Evolutionary conservation across 1,140 invertebrate species (phyloP), one percentile per base, ranked within the genome.

Genomic region (Marisa cornuarietis): DNA sequence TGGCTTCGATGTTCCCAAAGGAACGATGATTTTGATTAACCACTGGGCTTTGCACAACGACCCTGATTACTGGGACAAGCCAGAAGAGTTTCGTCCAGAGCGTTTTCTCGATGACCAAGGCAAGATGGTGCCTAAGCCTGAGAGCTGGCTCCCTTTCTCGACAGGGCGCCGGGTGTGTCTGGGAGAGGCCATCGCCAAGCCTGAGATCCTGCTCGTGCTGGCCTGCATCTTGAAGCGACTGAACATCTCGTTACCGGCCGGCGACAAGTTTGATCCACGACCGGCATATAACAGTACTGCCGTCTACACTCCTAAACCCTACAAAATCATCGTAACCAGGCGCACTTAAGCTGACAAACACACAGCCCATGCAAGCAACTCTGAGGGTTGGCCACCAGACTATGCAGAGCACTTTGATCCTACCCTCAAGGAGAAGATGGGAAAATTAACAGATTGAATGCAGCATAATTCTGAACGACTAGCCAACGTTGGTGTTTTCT

Each of bases 21-120:
- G 96, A 80, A 95, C 95, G 31, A 95, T 96, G 93, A 93, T 97
- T 0, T 92, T 97, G 10, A 94, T 94, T n/a, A 97, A 96, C 88
- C 94, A 95, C 83, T 94, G 94, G 79, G 93, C 93, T 73, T 93
- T 95, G 71, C 91, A 96, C 42, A 94, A 95, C 92, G 94, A 95
- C 84, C 92, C 94, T 4, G 90, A 93, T 3, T 93, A 93, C 73
- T 96, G 95, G 87, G 92, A 92, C 0, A 92, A 97, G 62, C 95
- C 96, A 0, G 92, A 95, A 76, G 88, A 91, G 31, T 96, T 96
- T 88, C 92, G 93, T 79, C 96, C 96, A 0, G 95, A 96, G 63
- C 79, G 90, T 71, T 91, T 91, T 79, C 61, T 91, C 13, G 74
- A 85, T 62, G 26, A 42, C 24, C 0, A 75, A 26, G 88, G 86